phyloP scores from a whole-genome alignment of 2,888 invertebrate species.

The Trichogramma evanescens region DNA sequence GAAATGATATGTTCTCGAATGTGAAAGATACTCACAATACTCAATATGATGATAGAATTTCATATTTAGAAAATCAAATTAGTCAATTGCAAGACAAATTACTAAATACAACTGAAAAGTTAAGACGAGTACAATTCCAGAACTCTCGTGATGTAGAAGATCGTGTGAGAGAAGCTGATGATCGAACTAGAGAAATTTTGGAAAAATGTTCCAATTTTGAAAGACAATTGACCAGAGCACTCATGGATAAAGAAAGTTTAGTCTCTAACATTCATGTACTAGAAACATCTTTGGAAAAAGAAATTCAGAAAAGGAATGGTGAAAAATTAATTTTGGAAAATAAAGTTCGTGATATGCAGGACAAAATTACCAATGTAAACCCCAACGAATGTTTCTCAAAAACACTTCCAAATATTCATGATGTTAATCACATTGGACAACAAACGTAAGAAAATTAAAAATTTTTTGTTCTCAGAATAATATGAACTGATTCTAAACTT shows the following conservation, averaged over 20 bases:
- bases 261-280: slow-evolving; percentile 55
- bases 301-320: slow-evolving; percentile 54
- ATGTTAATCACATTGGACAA: slow-evolving; percentile 6
- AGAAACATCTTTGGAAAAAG: slow-evolving; percentile 52
- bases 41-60: slow-evolving; percentile 30
- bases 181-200: slow-evolving; percentile 33
- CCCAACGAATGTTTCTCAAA: slow-evolving; percentile 17
- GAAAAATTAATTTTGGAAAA: slow-evolving; percentile 51
- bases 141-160: slow-evolving; percentile 30
- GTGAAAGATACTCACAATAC: slow-evolving; percentile 21
- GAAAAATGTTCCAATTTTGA: slow-evolving; percentile 37
- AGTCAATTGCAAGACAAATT: slow-evolving; percentile 31
- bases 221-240: slow-evolving; percentile 31
- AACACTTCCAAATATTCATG: neutral
- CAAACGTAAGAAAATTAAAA: slow-evolving; percentile 13
- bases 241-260: slow-evolving; percentile 51
- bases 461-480: too few species aligned
- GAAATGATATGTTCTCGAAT: slow-evolving; percentile 25
- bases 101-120: slow-evolving; percentile 26
- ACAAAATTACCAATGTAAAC: slow-evolving; percentile 26
- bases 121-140: slow-evolving; percentile 29
- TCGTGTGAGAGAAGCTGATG: slow-evolving; percentile 32
- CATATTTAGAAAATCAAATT: slow-evolving; percentile 31
- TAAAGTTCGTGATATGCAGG: slow-evolving; percentile 45
- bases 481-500: too few species aligned